Percentiles rank a stretch among this genome's conserved stretches.
These are phyloP conservation scores for Drosophila ogumai DNA, from an alignment of 1,140 invertebrate species.

Conservation along the genomic window DNA sequence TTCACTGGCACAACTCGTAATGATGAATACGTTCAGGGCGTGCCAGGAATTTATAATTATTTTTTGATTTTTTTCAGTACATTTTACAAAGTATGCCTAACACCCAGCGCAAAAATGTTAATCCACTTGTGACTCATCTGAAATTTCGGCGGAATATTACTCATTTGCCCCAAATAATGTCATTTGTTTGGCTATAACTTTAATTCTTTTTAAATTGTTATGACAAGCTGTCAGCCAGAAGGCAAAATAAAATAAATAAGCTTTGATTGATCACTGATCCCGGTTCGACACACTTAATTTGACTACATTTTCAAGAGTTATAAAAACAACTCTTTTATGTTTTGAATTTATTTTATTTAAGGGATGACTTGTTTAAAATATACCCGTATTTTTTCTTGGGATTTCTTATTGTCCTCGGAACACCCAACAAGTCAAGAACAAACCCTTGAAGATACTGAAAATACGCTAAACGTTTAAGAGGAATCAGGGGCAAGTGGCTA, in stretches of 20 bases:
- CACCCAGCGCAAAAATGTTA: slow-evolving; percentile 57
- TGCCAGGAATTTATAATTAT: slow-evolving; percentile 47
- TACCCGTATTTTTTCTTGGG: background rate
- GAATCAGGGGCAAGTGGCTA: slow-evolving; percentile 51
- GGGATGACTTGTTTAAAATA: background rate
- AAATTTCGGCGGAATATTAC: slow-evolving; percentile 36
- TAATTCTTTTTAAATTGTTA: slow-evolving; percentile 76
- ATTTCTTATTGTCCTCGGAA: background rate
- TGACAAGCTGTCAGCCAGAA: slow-evolving; percentile 60
- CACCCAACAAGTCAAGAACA: slow-evolving; percentile 10
- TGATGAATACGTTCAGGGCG: slow-evolving; percentile 56
- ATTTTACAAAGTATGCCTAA: slow-evolving; percentile 35
- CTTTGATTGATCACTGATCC: slow-evolving; percentile 35
- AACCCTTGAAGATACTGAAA: slow-evolving; percentile 22
- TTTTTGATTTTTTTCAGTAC: slow-evolving; percentile 34
- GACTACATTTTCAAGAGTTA: background rate
- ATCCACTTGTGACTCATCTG: slow-evolving; percentile 36
- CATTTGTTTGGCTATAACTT: slow-evolving; percentile 39
- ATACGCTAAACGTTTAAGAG: background rate
- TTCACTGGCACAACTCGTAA: slow-evolving; percentile 27
- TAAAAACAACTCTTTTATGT: no score
- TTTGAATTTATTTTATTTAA: background rate
- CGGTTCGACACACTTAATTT: slow-evolving; percentile 13
- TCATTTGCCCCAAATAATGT: slow-evolving; percentile 68
- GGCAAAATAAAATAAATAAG: slow-evolving; percentile 1